These are phyloP conservation scores for Drosophila testacea DNA, from an alignment of 2,888 invertebrate species.

Conservation along the genomic window DNA sequence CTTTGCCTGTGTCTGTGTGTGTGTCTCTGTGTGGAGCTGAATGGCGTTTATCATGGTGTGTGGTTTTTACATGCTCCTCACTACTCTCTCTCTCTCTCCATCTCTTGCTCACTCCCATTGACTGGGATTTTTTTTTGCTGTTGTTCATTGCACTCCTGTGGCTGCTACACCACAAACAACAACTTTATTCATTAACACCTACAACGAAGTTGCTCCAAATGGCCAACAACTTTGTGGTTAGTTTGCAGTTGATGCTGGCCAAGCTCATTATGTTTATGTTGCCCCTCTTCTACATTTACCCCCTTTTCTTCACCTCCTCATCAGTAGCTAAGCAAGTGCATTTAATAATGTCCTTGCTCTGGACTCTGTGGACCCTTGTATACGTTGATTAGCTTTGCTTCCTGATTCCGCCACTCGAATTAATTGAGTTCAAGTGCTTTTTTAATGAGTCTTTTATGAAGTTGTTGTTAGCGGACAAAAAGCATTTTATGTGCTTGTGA, in stretches of 20 bases:
- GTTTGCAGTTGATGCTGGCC: constrained; percentile 56
- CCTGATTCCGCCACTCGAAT: constrained; percentile 61
- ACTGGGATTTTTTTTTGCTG: constrained; percentile 32
- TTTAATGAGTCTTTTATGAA: constrained; percentile 79
- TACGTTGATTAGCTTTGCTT: constrained; percentile 73
- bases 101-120: constrained; percentile 17
- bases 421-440: constrained; percentile 78
- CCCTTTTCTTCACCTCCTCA: neutral
- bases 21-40: constrained; percentile 48
- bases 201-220: constrained; percentile 67
- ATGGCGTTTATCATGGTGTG: constrained; percentile 76
- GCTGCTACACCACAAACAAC: constrained; percentile 72
- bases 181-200: constrained; percentile 82
- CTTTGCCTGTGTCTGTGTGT: constrained; percentile 30
- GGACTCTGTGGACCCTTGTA: constrained; percentile 64
- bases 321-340: constrained; percentile 50
- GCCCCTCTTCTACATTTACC: neutral
- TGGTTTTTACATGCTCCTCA: constrained; percentile 53
- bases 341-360: constrained; percentile 65
- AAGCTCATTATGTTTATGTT: constrained; percentile 75
- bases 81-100: constrained; percentile 2
- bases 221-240: constrained; percentile 77
- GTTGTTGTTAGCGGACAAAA: constrained; percentile 46
- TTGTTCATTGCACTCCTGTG: constrained; percentile 55
- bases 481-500: constrained; percentile 35